Base-by-base conservation (phyloP, 2,888 invertebrate species). In the Phyto melanocephala region DNA sequence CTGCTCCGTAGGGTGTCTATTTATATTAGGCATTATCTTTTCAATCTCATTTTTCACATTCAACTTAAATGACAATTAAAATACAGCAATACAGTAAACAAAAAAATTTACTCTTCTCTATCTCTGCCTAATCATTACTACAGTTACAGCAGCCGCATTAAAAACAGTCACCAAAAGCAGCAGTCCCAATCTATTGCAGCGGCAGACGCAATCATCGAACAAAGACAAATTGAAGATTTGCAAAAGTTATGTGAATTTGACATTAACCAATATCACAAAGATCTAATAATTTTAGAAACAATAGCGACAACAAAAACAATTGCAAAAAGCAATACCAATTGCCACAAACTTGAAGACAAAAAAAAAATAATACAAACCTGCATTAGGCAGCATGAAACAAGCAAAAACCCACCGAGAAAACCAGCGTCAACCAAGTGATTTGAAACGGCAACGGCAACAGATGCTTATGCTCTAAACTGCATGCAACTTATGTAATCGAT, bases 201-300 rank as follows among this genome's bases (percentile, higher is more conserved):
- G 28, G 24, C 65, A 65, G 24, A 65, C 33, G 24, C 10, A 63
- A 74, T 52, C 72, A 60, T 60, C 60, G 13, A 45, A 62, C 52
- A 54, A 35, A 76, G 47, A 74, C 78, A 81, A 81, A 81, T 81
- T 78, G 56, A 74, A 77, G 81, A 81, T 81, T 74, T 74, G 47
- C 67, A 81, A 77, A 65, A 71, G 82, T 76, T 71, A 60, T 82
- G 82, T 75, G 82, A 82, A 82, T 71, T 71, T 82, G 82, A 79
- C 82, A 82, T 82, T 82, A 82, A 76, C 52, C 79, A 82, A 82
- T 82, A 82, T 71, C 75, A 50, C 52, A 77, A 75, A 71, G 37
- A 79, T 75, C 58, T 62, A 47, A 75, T 75, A 68, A 67, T 52
- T 65, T 47, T 35, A 74, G 17, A 79, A 65, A 75, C 77, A 81